Evolutionary conservation across 2,888 invertebrate genomes (phyloP), one percentile per base, ranked within the genome.

Genomic region (Caenorhabditis afra): DNA sequence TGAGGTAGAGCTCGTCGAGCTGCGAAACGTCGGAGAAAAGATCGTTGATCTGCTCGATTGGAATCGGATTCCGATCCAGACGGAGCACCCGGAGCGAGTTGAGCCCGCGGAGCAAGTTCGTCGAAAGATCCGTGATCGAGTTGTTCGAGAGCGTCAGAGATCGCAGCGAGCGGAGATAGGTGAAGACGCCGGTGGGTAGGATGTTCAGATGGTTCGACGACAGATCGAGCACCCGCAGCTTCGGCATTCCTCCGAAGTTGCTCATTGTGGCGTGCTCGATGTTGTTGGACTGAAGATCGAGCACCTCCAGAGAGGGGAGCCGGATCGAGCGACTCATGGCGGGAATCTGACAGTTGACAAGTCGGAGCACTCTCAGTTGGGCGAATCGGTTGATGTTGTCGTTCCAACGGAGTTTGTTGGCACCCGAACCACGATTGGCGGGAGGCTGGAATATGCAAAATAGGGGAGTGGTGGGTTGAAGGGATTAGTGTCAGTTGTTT

Each of bases 1-100:
- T 81, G 35, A 97, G 92, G 91, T 96, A 96, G 78, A 96, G 92
- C 85, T 95, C 80, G 47, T 86, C 81, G 59, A 96, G 91, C 18
- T 83, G 70, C 11, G 86, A 79, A n/a, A 86, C 82, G 44, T 87
- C 87, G 0, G 82, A 52, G 64, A 89, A 85, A 10, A 89, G 73
- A n/a, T 86, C 84, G 64, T 89, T 88, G 44, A 84, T 79, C 65
- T 83, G 84, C 16, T 81, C 74, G 11, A 81, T 62, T 7, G 84
- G 82, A 22, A 88, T 75, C 1, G 90, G 91, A 90, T 95, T 95
- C 75, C 93, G 91, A 41, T 93, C 93, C 61, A 95, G 91, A 88
- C 93, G 92, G 11, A 95, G 90, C 20, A 89, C 91, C 84, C 92
- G 91, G 81, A 95, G 90, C 71, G 93, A 92, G 1, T 90, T 75